Percentiles rank a stretch among this genome's conserved stretches.
These are phyloP conservation scores for Erebia palarica DNA, from an alignment of 2,888 invertebrate species.

Conservation along the genomic window DNA sequence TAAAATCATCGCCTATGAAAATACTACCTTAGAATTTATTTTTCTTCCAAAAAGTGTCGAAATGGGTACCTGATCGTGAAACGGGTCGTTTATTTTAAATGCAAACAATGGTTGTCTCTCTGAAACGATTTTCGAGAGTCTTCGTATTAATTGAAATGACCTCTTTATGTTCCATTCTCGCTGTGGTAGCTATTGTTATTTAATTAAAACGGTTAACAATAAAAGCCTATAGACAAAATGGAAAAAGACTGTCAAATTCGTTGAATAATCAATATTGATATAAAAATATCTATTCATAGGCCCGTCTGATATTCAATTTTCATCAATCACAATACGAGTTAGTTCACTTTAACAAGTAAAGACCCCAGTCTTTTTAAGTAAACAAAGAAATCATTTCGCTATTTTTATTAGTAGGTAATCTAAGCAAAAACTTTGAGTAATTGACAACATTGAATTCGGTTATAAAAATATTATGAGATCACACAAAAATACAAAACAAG, in stretches of 20 bases:
- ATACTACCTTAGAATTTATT: neutral
- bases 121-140: constrained; percentile 26
- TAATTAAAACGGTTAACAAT: constrained; percentile 23
- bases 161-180: constrained; percentile 21
- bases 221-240: neutral
- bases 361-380: neutral
- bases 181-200: constrained; percentile 23
- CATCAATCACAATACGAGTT: neutral
- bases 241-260: neutral
- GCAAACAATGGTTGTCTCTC: constrained; percentile 22
- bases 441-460: neutral
- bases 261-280: constrained; percentile 1
- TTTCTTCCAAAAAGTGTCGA: neutral
- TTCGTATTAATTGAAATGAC: constrained; percentile 25
- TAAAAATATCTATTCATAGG: neutral
- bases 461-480: neutral
- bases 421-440: no score
- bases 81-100: constrained; percentile 17
- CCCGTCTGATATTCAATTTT: neutral
- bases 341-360: no score
- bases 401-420: no score
- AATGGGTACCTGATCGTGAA: constrained; percentile 2
- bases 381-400: no score
- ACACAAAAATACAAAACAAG: neutral
- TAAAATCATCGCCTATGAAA: no score